phyloP scores from a whole-genome alignment of 1,140 invertebrate species.

The Schlechtendalia chinensis region DNA sequence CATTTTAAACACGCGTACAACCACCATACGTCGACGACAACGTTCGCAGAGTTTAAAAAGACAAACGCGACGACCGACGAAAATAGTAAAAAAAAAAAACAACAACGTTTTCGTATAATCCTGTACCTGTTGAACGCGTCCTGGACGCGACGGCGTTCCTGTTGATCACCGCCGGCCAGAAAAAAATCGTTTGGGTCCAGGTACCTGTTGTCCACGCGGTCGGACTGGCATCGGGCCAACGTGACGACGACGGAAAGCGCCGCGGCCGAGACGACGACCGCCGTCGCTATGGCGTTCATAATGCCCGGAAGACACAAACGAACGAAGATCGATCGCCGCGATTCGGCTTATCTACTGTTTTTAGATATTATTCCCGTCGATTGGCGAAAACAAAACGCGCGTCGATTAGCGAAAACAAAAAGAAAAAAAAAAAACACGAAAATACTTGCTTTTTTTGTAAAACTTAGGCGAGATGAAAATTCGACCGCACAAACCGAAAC shows the following conservation, averaged over 20 bases:
- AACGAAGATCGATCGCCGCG: too few relatives aligned
- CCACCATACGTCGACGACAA: too few relatives aligned
- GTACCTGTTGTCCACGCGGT: conserved; percentile 12
- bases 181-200: conserved; percentile 41
- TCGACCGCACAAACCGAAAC: neutral
- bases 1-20: too few relatives aligned
- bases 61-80: too few relatives aligned
- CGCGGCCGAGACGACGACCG: conserved; percentile 14
- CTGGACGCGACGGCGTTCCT: conserved; percentile 15
- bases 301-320: too few relatives aligned
- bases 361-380: neutral
- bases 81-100: too few relatives aligned
- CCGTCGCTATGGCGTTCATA: conserved; percentile 11
- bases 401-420: neutral
- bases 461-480: neutral
- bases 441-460: too few relatives aligned
- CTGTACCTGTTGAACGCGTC: conserved; percentile 41
- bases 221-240: neutral
- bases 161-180: neutral
- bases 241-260: neutral
- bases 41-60: too few relatives aligned
- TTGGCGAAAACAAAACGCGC: neutral
- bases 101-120: too few relatives aligned
- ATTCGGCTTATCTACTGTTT: neutral
- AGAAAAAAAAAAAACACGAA: neutral